phyloP scores from a whole-genome alignment of 2,888 invertebrate species.

The Fragum sueziense region DNA sequence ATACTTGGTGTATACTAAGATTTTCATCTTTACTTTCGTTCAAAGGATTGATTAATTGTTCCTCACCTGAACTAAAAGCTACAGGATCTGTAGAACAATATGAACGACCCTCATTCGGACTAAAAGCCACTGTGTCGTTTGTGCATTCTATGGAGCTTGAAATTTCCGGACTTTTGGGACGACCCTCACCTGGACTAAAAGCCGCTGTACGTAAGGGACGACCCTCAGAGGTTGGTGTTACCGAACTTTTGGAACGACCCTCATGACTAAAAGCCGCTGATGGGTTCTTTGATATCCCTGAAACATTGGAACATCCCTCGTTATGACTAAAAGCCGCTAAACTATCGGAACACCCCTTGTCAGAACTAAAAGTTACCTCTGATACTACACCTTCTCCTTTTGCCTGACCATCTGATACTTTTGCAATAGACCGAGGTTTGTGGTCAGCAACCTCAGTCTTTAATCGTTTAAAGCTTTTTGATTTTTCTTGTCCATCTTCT shows the following conservation, averaged over 20 bases:
- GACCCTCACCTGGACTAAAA: background rate
- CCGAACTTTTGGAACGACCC: background rate
- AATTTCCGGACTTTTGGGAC: background rate
- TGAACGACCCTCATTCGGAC: background rate
- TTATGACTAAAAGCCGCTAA: no score
- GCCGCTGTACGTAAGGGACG: no score
- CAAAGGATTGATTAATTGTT: background rate
- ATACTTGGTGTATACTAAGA: constrained; percentile 1
- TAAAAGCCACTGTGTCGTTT: background rate
- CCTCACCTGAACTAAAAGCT: background rate
- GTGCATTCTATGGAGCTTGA: no score
- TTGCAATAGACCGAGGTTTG: background rate
- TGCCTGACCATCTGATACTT: background rate
- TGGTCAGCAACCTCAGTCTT: constrained; percentile 7
- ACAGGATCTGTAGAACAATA: background rate
- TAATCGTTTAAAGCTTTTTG: constrained; percentile 22
- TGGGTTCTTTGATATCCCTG: background rate
- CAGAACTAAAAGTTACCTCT: background rate
- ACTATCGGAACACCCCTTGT: background rate
- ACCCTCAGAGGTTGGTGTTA: no score
- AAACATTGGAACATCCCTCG: background rate
- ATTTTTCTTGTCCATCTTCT: background rate
- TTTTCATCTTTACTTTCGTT: background rate
- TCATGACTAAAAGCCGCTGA: background rate
- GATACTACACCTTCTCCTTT: background rate